Evolutionary conservation across 2,797 vertebrate genomes (phyloP).

Genomic region (Helostoma temminkii): DNA sequence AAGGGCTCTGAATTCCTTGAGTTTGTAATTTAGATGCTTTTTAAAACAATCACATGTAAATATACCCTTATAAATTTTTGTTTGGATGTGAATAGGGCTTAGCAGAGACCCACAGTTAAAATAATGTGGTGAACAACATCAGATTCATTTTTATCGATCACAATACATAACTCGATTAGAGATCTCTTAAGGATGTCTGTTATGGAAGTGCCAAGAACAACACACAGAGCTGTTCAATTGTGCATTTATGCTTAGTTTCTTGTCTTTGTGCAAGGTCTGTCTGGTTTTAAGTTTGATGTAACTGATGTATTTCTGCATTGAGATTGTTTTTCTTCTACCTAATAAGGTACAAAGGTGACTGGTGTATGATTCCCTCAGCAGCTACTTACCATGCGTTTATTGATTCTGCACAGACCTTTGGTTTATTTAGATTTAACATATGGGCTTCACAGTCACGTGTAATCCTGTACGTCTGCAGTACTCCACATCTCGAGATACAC

Average conservation of each 20-base stretch:
- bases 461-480: conserved; percentile 61
- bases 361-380: conserved; percentile 1
- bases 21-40: neutral
- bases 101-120: conserved; percentile 7
- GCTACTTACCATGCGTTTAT: conserved; percentile 53
- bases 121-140: neutral
- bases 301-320: neutral
- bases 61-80: too few relatives aligned
- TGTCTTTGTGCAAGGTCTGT: neutral
- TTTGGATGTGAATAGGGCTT: neutral
- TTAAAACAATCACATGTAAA: neutral
- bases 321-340: neutral
- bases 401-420: conserved; percentile 25
- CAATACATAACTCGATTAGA: neutral
- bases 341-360: conserved; percentile 9
- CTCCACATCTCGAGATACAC: conserved; percentile 41
- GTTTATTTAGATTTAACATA: conserved; percentile 58
- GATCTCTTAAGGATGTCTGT: neutral
- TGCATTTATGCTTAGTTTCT: neutral
- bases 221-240: neutral
- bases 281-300: neutral
- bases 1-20: neutral
- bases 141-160: neutral
- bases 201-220: neutral
- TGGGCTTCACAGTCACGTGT: conserved; percentile 54